These are phyloP conservation scores for Thaumetopoea pityocampa DNA, from an alignment of 1,140 invertebrate genomes.

Conservation along the genomic window DNA sequence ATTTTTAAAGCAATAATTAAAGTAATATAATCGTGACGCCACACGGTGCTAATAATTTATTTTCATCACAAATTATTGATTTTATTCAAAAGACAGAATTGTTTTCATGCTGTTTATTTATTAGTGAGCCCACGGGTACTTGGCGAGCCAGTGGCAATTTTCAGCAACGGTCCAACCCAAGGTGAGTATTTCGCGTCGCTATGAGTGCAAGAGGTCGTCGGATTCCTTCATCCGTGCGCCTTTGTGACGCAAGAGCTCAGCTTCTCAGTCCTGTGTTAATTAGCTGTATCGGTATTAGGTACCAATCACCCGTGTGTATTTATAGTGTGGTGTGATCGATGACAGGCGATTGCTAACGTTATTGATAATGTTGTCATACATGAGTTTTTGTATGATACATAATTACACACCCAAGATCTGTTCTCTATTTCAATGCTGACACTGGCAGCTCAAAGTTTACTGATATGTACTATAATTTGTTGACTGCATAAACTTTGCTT, in stretches of 20 bases:
- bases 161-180: conserved; percentile 57
- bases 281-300: conserved; percentile 10
- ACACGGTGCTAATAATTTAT: conserved; percentile 43
- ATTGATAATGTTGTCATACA: conserved; percentile 14
- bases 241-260: conserved; percentile 15
- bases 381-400: conserved; percentile 3
- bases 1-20: conserved; percentile 37
- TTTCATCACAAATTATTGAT: conserved; percentile 56
- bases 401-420: too few relatives aligned
- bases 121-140: conserved; percentile 48
- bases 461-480: too few relatives aligned
- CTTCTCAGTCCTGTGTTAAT: conserved; percentile 16
- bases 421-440: too few relatives aligned
- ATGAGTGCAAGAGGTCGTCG: conserved; percentile 1
- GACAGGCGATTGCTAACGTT: conserved; percentile 15
- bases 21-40: conserved; percentile 38
- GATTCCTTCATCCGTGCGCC: conserved; percentile 5
- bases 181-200: conserved; percentile 38
- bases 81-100: conserved; percentile 58
- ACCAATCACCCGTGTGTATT: conserved; percentile 20
- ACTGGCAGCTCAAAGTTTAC: too few relatives aligned
- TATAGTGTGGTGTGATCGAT: conserved; percentile 16
- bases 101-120: conserved; percentile 67
- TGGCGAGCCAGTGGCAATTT: conserved; percentile 51
- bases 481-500: too few relatives aligned